A percentile compares a stretch with the other conserved stretches of the same genome.
Conservation (phyloP, 2,888 invertebrate species). For the Ormyrus rosae region DNA sequence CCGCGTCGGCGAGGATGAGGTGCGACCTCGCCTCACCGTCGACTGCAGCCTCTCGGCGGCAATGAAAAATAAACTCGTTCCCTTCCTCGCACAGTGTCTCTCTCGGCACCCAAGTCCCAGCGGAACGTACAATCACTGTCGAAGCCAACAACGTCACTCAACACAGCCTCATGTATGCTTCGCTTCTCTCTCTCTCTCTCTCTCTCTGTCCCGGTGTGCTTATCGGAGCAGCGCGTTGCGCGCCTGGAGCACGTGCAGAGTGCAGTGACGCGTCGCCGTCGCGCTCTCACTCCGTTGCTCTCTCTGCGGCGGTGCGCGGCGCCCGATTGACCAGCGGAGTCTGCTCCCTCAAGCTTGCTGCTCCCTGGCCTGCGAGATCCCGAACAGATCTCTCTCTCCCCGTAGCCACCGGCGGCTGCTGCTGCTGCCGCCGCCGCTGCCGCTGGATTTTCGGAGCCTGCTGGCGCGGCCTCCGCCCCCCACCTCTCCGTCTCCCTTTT, state of each 20-base stretch:
- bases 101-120: no score
- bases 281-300: slow-evolving; percentile 62
- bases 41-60: no score
- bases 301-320: slow-evolving; percentile 70
- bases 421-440: slow-evolving; percentile 40
- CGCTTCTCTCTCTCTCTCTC: slow-evolving; percentile 31
- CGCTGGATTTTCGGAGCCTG: slow-evolving; percentile 66
- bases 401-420: neutral
- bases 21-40: neutral
- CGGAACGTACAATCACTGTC: no score
- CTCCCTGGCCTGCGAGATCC: slow-evolving; percentile 44
- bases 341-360: slow-evolving; percentile 68
- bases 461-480: slow-evolving; percentile 57
- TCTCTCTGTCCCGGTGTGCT: neutral
- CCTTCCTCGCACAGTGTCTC: no score
- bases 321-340: slow-evolving; percentile 75
- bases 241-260: slow-evolving; percentile 73
- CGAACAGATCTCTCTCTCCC: neutral
- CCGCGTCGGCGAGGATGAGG: slow-evolving; percentile 58
- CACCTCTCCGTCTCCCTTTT: slow-evolving; percentile 56
- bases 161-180: neutral
- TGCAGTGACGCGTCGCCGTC: slow-evolving; percentile 71
- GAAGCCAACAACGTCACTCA: neutral
- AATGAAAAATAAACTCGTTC: no score
- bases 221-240: slow-evolving; percentile 29